Percentiles rank a stretch among this genome's conserved stretches.
phyloP scores from a whole-genome alignment of 1,140 invertebrate species.

The Ceratoteleas bidentatus region DNA sequence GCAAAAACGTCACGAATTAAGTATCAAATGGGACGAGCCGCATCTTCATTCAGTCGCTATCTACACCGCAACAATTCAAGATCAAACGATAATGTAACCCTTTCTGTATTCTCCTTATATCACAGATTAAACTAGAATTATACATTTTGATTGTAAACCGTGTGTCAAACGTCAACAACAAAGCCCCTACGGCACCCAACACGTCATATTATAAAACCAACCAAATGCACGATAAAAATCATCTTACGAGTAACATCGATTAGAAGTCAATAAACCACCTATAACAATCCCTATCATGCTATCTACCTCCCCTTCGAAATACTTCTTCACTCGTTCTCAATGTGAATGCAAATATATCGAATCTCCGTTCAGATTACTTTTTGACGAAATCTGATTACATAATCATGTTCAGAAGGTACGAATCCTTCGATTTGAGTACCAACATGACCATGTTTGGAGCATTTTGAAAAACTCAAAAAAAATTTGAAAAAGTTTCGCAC shows the following conservation, averaged over 20 bases:
- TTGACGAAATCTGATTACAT: no score
- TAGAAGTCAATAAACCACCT: slow-evolving; percentile 22
- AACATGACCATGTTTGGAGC: no score
- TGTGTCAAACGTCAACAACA: slow-evolving; percentile 37
- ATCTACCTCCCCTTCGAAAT: background rate
- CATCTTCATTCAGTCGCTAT: no score
- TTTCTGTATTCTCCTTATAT: slow-evolving; percentile 26
- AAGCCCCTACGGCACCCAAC: slow-evolving; percentile 22
- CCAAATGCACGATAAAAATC: slow-evolving; percentile 20
- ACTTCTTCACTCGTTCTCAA: background rate
- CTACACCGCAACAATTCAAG: no score
- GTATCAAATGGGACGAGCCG: no score
- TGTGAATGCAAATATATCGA: no score
- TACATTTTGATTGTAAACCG: slow-evolving; percentile 41
- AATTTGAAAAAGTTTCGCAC: no score
- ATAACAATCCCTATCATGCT: slow-evolving; percentile 24
- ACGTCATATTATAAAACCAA: slow-evolving; percentile 29
- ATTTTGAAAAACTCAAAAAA: no score
- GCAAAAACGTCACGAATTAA: no score
- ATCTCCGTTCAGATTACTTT: no score
- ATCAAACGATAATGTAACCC: background rate
- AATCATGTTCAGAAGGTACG: no score
- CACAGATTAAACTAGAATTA: slow-evolving; percentile 49
- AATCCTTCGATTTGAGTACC: no score
- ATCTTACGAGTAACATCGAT: slow-evolving; percentile 14